phyloP scores from a whole-genome alignment of 2,113 vertebrate species.

The Pipa parva region DNA sequence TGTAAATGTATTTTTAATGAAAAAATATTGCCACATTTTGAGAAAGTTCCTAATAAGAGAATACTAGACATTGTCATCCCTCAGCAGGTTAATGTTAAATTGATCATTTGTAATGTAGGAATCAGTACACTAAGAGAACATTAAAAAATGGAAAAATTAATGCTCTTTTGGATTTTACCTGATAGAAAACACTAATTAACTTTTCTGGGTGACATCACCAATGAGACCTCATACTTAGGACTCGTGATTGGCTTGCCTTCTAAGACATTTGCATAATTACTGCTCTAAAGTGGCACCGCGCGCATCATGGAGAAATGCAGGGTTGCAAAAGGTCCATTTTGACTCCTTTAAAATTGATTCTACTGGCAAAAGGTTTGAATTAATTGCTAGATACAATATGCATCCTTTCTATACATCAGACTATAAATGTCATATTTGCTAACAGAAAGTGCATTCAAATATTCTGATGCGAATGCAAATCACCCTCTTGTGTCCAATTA shows the following conservation, averaged over 20 bases:
- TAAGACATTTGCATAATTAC: constrained; percentile 35
- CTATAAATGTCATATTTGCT: constrained; percentile 30
- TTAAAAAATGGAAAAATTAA: constrained; percentile 9
- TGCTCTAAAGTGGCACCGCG: constrained; percentile 13
- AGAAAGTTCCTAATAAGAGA: too few species aligned
- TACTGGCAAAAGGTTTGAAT: constrained; percentile 20
- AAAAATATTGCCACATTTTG: too few species aligned
- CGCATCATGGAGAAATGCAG: constrained; percentile 13
- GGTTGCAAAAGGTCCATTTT: constrained; percentile 26
- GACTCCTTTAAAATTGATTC: constrained; percentile 32
- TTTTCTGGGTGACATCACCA: constrained; percentile 38
- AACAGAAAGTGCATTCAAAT: constrained; percentile 37
- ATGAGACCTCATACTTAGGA: constrained; percentile 32
- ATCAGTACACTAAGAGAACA: too few species aligned
- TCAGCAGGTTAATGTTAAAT: too few species aligned
- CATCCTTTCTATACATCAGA: constrained; percentile 34
- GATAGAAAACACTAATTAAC: constrained; percentile 39
- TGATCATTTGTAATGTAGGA: too few species aligned
- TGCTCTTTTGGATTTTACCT: neutral
- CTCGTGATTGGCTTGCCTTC: constrained; percentile 29
- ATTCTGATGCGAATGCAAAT: constrained; percentile 20
- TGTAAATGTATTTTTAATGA: too few species aligned
- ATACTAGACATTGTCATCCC: too few species aligned
- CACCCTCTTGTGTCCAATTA: constrained; percentile 24
- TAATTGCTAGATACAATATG: constrained; percentile 34